A percentile compares a stretch with the other conserved stretches of the same genome.
Conservation (phyloP, 2,797 vertebrate species). For the Argya squamiceps region DNA sequence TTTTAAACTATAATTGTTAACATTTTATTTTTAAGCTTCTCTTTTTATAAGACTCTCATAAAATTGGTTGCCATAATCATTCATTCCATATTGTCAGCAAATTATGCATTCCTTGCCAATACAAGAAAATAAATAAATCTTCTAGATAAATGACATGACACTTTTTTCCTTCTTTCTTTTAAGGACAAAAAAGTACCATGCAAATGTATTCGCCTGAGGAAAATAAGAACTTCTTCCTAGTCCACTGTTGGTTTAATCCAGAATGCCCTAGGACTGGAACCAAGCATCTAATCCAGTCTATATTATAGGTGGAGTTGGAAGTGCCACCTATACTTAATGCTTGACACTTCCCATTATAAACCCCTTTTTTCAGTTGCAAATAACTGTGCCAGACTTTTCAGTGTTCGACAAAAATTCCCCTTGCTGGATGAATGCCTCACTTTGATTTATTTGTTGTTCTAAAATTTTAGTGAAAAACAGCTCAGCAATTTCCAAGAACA, state of each 20-base stretch:
- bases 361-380: conserved; percentile 10
- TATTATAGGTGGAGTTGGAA: conserved; percentile 38
- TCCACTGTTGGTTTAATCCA: neutral
- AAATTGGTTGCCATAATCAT: conserved; percentile 43
- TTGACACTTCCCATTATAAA: conserved; percentile 58
- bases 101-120: neutral
- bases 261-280: neutral
- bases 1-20: conserved; percentile 70
- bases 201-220: neutral
- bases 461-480: conserved; percentile 48
- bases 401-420: conserved; percentile 15
- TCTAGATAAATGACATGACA: neutral
- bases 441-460: conserved; percentile 58
- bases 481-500: conserved; percentile 42
- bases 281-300: conserved; percentile 20
- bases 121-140: conserved; percentile 49
- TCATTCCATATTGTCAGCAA: conserved; percentile 49
- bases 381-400: conserved; percentile 36
- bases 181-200: neutral
- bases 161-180: neutral
- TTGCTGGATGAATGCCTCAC: conserved; percentile 22
- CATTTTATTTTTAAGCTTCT: conserved; percentile 41
- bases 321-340: conserved; percentile 53
- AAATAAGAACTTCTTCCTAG: conserved; percentile 15
- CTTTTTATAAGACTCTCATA: conserved; percentile 21